Evolutionary conservation across 2,888 invertebrate genomes (phyloP).

Genomic region (Dastarcus helophoroides): DNA sequence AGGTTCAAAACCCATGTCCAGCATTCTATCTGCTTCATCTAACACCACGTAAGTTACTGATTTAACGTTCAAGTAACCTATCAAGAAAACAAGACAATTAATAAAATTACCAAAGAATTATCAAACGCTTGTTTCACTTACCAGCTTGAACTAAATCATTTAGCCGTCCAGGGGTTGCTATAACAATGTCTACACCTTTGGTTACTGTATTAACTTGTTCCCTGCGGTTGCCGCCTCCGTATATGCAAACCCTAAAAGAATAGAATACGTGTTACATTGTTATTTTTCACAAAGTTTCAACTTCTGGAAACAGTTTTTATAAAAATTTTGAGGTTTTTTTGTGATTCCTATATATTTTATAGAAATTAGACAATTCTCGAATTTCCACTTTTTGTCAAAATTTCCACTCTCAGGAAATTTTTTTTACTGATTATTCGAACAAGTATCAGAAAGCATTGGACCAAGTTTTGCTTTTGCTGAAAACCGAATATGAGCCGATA

Average conservation of each 20-base stretch:
- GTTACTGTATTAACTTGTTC: conserved; percentile 65
- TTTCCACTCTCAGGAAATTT: too few relatives aligned
- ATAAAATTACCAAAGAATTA: conserved; percentile 7
- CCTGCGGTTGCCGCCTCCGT: conserved; percentile 77
- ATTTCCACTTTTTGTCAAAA: too few relatives aligned
- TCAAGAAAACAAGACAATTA: conserved; percentile 9
- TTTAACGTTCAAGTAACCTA: conserved; percentile 56
- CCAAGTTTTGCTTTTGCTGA: too few relatives aligned
- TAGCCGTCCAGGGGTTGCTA: conserved; percentile 88
- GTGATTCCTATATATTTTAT: too few relatives aligned
- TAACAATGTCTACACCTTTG: conserved; percentile 84
- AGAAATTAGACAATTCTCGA: too few relatives aligned
- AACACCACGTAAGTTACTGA: conserved; percentile 79
- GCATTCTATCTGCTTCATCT: conserved; percentile 86
- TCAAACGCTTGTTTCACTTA: conserved; percentile 11
- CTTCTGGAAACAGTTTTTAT: too few relatives aligned
- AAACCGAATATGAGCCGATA: too few relatives aligned
- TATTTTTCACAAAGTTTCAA: too few relatives aligned
- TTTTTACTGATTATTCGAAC: too few relatives aligned
- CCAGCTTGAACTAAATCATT: conserved; percentile 73
- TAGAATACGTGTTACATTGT: too few relatives aligned
- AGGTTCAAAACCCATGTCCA: conserved; percentile 80
- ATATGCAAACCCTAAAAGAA: conserved; percentile 63
- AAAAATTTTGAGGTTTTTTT: too few relatives aligned
- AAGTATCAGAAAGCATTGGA: too few relatives aligned